Evolutionary conservation across 92 coral and sea anemone species (phyloP).

Genomic region (Zoanthus gigantus): DNA sequence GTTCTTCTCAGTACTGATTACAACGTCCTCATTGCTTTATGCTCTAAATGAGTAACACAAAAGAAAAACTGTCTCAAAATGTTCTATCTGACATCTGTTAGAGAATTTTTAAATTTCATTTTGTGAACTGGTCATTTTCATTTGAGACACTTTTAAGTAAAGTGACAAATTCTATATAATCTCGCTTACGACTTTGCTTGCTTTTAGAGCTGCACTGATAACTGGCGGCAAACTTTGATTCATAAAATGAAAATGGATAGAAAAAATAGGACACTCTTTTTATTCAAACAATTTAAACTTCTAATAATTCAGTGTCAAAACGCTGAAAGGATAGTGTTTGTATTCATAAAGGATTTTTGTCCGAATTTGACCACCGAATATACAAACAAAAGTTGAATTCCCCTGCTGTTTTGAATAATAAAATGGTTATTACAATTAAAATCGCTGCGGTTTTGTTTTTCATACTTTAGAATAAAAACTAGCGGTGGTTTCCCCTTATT

Average conservation of each 20-base stretch:
- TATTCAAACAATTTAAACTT: conserved; percentile 29
- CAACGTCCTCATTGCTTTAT: background rate
- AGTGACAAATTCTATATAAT: conserved; percentile 11
- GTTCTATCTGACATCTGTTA: background rate
- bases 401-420: conserved; percentile 9
- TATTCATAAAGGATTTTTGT: conserved; percentile 13
- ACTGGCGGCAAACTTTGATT: conserved; percentile 48
- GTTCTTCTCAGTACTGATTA: background rate
- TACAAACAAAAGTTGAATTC: conserved; percentile 15
- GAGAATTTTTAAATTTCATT: background rate
- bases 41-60: background rate
- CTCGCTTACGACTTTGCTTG: background rate
- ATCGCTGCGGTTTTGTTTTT: background rate
- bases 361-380: background rate
- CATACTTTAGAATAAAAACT: background rate
- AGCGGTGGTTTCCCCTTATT: background rate
- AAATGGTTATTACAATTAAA: background rate
- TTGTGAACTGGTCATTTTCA: conserved; percentile 1
- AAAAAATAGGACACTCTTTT: conserved; percentile 3
- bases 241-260: conserved; percentile 8
- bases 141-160: background rate
- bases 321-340: conserved; percentile 31
- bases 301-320: conserved; percentile 23
- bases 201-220: conserved; percentile 1
- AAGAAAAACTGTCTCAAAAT: background rate